Conservation (phyloP, 1,140 invertebrate species). For the Drosophila kikkawai region DNA sequence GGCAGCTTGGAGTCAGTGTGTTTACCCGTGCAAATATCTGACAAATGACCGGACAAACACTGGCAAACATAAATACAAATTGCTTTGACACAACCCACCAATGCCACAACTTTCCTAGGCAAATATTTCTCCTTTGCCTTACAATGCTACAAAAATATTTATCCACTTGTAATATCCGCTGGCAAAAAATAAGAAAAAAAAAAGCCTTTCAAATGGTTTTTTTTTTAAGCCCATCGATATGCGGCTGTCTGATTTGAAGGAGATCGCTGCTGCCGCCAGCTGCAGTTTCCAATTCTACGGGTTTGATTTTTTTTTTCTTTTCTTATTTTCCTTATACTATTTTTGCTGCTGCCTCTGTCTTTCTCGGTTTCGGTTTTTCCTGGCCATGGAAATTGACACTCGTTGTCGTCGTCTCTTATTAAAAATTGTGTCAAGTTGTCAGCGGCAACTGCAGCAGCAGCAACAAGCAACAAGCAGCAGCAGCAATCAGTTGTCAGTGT, state of each 20-base stretch:
- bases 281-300: constrained; percentile 22
- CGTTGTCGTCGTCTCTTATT: constrained; percentile 62
- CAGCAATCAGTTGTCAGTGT: constrained; percentile 67
- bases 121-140: constrained; percentile 6
- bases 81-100: constrained; percentile 53
- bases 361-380: constrained; percentile 47
- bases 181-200: constrained; percentile 10
- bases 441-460: constrained; percentile 49
- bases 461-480: constrained; percentile 25
- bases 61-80: constrained; percentile 56
- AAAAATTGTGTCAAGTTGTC: constrained; percentile 81
- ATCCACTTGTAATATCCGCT: constrained; percentile 68
- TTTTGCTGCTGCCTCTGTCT: constrained; percentile 20
- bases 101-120: constrained; percentile 11
- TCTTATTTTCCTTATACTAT: not conserved
- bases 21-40: constrained; percentile 52
- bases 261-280: constrained; percentile 22
- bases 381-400: constrained; percentile 78
- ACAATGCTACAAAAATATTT: constrained; percentile 48
- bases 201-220: constrained; percentile 39
- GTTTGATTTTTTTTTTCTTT: constrained; percentile 2
- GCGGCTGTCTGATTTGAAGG: constrained; percentile 43
- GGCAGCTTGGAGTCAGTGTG: not conserved
- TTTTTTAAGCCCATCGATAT: constrained; percentile 24
- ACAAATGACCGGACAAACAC: constrained; percentile 68